Evolutionary conservation across 2,797 vertebrate genomes (phyloP).

Genomic region (Apodemus agrarius): DNA sequence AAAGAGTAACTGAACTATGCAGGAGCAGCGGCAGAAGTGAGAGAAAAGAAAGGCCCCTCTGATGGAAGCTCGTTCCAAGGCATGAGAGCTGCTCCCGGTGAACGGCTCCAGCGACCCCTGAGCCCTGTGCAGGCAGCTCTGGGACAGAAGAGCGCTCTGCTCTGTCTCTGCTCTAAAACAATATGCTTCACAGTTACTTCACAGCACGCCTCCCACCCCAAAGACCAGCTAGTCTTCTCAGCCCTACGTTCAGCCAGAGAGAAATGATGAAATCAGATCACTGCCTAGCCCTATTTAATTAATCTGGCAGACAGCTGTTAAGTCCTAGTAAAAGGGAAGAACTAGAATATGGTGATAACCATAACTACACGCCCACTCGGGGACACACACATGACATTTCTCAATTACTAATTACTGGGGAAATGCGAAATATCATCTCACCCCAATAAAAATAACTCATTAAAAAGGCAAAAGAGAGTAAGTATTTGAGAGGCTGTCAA

Average conservation of each 20-base stretch:
- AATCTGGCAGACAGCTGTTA: not conserved
- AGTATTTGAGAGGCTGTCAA: not conserved
- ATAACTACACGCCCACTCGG: not conserved
- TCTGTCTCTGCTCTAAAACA: not conserved
- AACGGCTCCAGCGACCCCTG: not conserved
- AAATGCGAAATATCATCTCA: not conserved
- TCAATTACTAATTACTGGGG: not conserved
- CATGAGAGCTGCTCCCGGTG: not conserved
- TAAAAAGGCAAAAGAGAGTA: not conserved
- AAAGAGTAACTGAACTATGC: not conserved
- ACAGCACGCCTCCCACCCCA: not conserved
- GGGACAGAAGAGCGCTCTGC: not conserved
- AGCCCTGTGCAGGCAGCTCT: not conserved
- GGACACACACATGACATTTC: not conserved
- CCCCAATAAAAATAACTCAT: not conserved
- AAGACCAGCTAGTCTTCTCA: constrained; percentile 2
- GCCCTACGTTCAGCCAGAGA: not conserved
- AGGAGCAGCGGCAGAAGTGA: not conserved
- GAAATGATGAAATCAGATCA: constrained; percentile 1
- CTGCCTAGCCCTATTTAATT: not conserved
- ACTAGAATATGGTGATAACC: not conserved
- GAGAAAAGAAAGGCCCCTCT: not conserved
- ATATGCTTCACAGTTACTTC: not conserved
- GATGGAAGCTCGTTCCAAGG: not conserved
- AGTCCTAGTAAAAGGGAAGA: not conserved